Base-by-base conservation (phyloP, 2,888 invertebrate species). In the Apeira syringaria region DNA sequence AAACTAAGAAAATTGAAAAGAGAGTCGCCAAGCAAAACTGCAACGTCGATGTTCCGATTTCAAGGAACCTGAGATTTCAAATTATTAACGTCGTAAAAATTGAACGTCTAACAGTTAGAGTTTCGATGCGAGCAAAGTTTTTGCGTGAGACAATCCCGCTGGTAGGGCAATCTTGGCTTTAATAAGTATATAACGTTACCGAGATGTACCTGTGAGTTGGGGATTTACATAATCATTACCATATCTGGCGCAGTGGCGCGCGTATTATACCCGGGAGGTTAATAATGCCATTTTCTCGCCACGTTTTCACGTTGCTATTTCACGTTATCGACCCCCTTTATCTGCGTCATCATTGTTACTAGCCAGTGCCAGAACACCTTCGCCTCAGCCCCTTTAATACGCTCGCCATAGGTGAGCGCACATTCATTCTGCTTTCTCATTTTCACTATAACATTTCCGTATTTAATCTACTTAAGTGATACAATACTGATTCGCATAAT, bases 201-300 rank as follows among this genome's bases (percentile, higher is more conserved):
- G 72, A 85, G 87, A 86, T 84, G 81, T 89, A 87, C 87, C 87
- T 88, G 85, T 79, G 83, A 86, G 88, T 68, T 76, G 80, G 65
- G 73, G 84, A 90, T 90, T 90, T 88, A 86, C 90, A 90, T 90
- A 90, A 89, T 88, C 86, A 89, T 90, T 89, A 89, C 86, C 90
- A 89, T 90, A 89, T 88, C 88, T 88, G 82, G 87, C 84, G 85
- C 82, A 83, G 79, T 87, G 86, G 87, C 83, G 85, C 85, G 86
- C 72, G 81, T 88, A 90, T 89, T 89, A 89, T 80, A 71, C 90
- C 85, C 89, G 69, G 71, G 88, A 86, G 90, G 89, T 89, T 90
- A 89, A 90, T 90, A 90, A 89, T 89, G 89, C 84, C 83, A 89
- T 90, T 90, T 90, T 89, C 89, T 87, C 86, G 83, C 84, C 84